Evolutionary conservation across 2,113 vertebrate genomes (phyloP).

Genomic region (Galbula dea): DNA sequence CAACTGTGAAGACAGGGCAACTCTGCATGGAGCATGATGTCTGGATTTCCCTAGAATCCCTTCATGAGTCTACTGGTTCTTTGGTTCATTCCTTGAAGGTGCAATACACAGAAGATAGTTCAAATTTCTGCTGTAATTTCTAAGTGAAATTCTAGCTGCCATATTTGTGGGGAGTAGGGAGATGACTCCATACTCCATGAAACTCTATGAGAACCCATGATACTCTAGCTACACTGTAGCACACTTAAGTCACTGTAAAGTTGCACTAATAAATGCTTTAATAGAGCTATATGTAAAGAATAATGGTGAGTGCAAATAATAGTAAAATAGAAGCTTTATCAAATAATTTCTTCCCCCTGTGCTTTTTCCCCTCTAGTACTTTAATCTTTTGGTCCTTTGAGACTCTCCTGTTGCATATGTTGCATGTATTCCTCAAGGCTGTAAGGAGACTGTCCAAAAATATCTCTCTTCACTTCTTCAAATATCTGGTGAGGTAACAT

Average conservation of each 20-base stretch:
- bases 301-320: neutral
- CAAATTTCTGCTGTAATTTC: too few species aligned
- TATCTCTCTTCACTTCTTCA: neutral
- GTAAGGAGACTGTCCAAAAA: neutral
- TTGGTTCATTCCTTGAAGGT: neutral
- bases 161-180: too few species aligned
- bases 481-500: neutral
- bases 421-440: fast-evolving
- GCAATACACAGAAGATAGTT: fast-evolving
- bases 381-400: neutral
- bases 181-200: too few species aligned
- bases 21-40: neutral
- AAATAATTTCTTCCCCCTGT: neutral
- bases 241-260: neutral
- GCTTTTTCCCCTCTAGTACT: neutral
- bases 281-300: neutral
- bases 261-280: neutral
- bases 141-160: too few species aligned
- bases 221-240: too few species aligned
- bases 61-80: neutral
- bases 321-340: neutral
- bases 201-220: too few species aligned
- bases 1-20: neutral
- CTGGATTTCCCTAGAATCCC: neutral
- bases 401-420: neutral